Conservation (phyloP, 1,140 invertebrate genomes). For the Scaptodrosophila lebanonensis region DNA sequence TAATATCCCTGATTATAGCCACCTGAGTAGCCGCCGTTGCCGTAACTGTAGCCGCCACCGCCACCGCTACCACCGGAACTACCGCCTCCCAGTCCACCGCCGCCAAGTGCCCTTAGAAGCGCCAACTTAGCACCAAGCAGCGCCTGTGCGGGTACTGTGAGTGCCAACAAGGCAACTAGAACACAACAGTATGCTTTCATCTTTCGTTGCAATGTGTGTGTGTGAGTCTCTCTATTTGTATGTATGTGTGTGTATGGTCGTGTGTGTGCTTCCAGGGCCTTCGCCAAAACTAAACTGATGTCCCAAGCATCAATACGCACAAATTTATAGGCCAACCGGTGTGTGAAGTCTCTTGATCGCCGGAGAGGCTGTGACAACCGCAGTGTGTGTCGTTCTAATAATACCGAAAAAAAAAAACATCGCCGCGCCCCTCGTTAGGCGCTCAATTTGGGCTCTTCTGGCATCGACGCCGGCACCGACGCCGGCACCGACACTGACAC, state of each 20-base stretch:
- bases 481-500: neutral
- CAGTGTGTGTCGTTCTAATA: neutral
- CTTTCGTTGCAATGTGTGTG: neutral
- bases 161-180: slow-evolving; percentile 49
- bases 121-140: slow-evolving; percentile 62
- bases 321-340: slow-evolving; percentile 65
- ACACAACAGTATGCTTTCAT: slow-evolving; percentile 58
- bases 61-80: slow-evolving; percentile 9
- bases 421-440: no score
- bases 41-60: slow-evolving; percentile 20
- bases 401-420: slow-evolving; percentile 5
- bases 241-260: neutral
- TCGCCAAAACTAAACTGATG: slow-evolving; percentile 71
- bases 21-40: slow-evolving; percentile 46
- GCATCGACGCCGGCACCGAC: neutral
- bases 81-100: slow-evolving; percentile 19
- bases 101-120: slow-evolving; percentile 49
- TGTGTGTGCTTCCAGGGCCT: slow-evolving; percentile 38
- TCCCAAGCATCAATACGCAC: slow-evolving; percentile 42
- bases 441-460: no score
- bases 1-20: slow-evolving; percentile 61
- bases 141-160: slow-evolving; percentile 48
- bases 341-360: slow-evolving; percentile 5
- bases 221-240: neutral
- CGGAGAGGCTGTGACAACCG: neutral